A percentile compares a stretch with the other conserved stretches of the same genome.
Conservation (phyloP, 2,888 invertebrate genomes). For the Ditylenchus weischeri region DNA sequence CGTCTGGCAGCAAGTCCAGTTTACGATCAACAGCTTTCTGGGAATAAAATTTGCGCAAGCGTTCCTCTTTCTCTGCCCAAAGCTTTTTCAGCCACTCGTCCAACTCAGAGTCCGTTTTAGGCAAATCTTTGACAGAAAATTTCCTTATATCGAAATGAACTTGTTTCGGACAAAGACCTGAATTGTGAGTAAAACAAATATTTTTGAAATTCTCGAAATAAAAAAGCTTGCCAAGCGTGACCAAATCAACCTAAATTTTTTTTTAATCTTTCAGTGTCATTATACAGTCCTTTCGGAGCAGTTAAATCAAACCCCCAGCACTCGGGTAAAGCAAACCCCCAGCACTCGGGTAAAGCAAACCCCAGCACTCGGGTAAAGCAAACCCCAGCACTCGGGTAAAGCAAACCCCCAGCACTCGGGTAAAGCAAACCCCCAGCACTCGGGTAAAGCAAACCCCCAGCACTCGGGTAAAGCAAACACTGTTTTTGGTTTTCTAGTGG, state of each 20-base stretch:
- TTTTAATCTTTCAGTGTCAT: too few species aligned
- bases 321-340: too few species aligned
- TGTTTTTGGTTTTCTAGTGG: too few species aligned
- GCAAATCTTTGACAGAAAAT: slow-evolving; percentile 48
- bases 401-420: too few species aligned
- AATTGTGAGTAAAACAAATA: slow-evolving; percentile 2
- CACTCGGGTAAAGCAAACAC: too few species aligned
- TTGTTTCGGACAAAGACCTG: slow-evolving; percentile 67
- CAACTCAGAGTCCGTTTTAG: slow-evolving; percentile 52
- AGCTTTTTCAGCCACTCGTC: slow-evolving; percentile 58
- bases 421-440: too few species aligned
- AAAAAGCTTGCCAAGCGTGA: slow-evolving; percentile 66
- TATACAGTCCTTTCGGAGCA: too few species aligned
- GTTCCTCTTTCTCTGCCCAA: slow-evolving; percentile 61
- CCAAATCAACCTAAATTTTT: slow-evolving; percentile 65
- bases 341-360: too few species aligned
- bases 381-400: too few species aligned
- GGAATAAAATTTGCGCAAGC: slow-evolving; percentile 45
- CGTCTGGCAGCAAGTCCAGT: slow-evolving; percentile 28
- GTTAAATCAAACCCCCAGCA: too few species aligned
- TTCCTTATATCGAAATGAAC: slow-evolving; percentile 74
- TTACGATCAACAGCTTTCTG: slow-evolving; percentile 15
- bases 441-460: too few species aligned
- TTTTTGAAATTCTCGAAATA: background rate
- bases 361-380: too few species aligned